Conservation (phyloP, 2,113 vertebrate genomes). For the Percopsis transmontana region DNA sequence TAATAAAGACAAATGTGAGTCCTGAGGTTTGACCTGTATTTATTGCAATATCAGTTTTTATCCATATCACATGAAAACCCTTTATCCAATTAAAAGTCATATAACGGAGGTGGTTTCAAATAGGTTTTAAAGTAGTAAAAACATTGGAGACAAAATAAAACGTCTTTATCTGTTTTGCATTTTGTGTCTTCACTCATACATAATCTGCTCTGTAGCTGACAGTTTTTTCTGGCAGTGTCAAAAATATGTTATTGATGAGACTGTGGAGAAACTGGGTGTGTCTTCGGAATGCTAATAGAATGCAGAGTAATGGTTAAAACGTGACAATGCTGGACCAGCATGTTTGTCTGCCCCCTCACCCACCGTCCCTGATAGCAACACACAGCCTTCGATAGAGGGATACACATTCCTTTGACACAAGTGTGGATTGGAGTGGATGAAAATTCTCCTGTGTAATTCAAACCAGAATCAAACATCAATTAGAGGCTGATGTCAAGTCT, state of each 20-base stretch:
- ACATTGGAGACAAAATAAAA: too few relatives aligned
- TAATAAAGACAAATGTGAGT: too few relatives aligned
- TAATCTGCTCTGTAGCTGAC: background rate
- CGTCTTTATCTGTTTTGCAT: background rate
- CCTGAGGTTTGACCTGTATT: too few relatives aligned
- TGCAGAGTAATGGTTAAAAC: too few relatives aligned
- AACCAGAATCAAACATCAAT: background rate
- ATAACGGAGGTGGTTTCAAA: too few relatives aligned
- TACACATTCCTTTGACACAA: background rate
- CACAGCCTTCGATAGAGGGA: background rate
- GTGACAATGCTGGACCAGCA: too few relatives aligned
- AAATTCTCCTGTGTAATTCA: background rate
- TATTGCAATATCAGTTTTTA: too few relatives aligned
- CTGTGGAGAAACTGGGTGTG: too few relatives aligned
- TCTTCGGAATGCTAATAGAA: too few relatives aligned
- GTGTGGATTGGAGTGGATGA: background rate
- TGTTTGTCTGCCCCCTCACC: background rate
- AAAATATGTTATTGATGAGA: background rate
- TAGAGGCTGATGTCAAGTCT: background rate
- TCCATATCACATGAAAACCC: too few relatives aligned
- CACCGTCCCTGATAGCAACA: background rate
- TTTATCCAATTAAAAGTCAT: too few relatives aligned
- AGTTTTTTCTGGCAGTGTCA: background rate
- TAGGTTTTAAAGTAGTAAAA: too few relatives aligned
- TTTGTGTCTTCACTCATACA: background rate